Base-by-base conservation (phyloP, 2,888 invertebrate genomes). In the Miltochrista miniata region DNA sequence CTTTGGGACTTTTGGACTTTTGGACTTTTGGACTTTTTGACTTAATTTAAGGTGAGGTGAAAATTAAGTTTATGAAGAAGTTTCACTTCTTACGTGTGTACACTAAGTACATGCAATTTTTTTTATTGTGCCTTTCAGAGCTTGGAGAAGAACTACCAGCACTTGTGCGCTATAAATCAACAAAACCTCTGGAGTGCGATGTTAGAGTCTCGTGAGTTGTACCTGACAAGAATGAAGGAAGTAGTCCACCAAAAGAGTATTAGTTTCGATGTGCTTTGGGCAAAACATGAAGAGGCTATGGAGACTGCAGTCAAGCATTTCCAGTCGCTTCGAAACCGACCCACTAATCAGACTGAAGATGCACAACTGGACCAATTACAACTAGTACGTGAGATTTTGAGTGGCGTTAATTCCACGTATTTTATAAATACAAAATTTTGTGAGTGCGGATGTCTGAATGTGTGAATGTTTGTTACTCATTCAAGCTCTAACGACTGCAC, bases 111-210 rank as follows among this genome's bases (percentile, higher is more conserved):
- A 2, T 24, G 5, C 18, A 24, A 24, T 24, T 4, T 24, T 24
- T 24, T 5, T 24, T 24, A n/a, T 24, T 24, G 18, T 24, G 18
- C 18, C 18, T 5, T 36, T 13, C 43, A 56, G 56, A n/a, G 44
- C 11, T 33, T 54, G 35, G 35, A 36, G n/a, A 37, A 51, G 13
- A 12, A 34, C 10, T 56, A 47, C 11, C 34, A 44, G 43, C 31
- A 51, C 31, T 34, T 49, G 15, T 31, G 36, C 13, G 2, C 30
- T 2, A 37, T 56, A 29, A 58, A 54, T 35, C 54, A 51, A 9
- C 54, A 58, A 18, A 58, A 58, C 42, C 54, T 54, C 35, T 37
- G 33, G 34, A 38, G 14, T 7, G 54, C 54, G 1, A 48, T 38
- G n/a, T 11, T 51, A 13, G 40, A 49, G 30, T 43, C 51, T n/a